Percentiles rank a stretch among this genome's conserved stretches.
Conservation (phyloP, 2,113 vertebrate genomes). For the Delphinus delphis region DNA sequence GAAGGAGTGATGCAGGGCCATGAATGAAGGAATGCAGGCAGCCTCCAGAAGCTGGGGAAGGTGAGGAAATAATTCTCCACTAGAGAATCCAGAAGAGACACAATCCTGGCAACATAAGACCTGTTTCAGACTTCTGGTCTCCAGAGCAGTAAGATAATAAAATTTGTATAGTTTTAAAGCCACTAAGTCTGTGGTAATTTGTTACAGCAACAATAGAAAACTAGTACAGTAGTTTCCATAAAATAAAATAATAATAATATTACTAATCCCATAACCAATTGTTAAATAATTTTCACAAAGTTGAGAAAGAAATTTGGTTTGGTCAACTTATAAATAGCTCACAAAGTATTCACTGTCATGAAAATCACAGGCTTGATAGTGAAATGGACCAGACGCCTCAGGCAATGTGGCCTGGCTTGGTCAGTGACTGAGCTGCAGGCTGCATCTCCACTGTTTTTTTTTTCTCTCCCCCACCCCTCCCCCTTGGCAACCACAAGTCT, state of each 20-base stretch:
- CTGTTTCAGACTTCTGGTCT: not conserved
- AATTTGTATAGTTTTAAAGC: not conserved
- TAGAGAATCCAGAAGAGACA: not conserved
- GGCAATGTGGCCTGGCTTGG: not conserved
- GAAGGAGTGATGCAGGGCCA: not conserved
- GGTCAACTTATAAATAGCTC: not conserved
- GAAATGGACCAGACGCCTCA: not conserved
- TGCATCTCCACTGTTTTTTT: not conserved
- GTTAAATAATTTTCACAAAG: not conserved
- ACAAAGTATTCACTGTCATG: not conserved
- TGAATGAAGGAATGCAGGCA: not conserved
- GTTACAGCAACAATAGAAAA: not conserved
- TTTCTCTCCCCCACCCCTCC: not conserved
- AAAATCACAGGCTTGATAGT: not conserved
- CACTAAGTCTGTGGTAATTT: not conserved
- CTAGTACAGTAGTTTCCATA: not conserved
- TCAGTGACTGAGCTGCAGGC: not conserved
- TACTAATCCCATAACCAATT: not conserved
- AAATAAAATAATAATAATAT: not conserved
- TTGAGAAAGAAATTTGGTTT: not conserved
- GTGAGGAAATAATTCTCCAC: not conserved
- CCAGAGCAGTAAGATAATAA: not conserved
- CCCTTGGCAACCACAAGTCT: not conserved
- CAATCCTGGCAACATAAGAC: not conserved
- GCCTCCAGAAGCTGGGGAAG: not conserved